Base-by-base conservation (phyloP, 2,797 vertebrate genomes). In the Spea hammondii region DNA sequence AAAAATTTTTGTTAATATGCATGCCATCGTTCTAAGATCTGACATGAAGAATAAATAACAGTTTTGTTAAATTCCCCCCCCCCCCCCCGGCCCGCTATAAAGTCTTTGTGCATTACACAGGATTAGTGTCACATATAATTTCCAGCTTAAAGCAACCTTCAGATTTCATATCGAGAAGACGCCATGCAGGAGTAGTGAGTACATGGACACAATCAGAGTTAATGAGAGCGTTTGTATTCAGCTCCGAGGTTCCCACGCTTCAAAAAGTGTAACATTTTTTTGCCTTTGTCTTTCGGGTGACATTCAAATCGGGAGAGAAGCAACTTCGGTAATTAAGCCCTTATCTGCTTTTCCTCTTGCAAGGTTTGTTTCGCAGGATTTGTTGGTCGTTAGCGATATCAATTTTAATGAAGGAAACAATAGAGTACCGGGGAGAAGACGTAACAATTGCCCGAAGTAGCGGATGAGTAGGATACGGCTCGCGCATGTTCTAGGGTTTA, bases 191-290 rank as follows among this genome's bases (percentile, higher is more conserved):
- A 82, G 70, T 82, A 72, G 70, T 54, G 46, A 60, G 75, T 72
- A 82, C 74, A 64, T 54, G 74, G 57, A 77, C 69, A 73, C 70
- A 77, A 77, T 81, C 70, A 46, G 64, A 68, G 79, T 77, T 82
- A 82, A 82, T 82, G 74, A 82, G 79, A 82, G 72, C 51, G 75
- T 82, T 82, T 82, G 79, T 82, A 82, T 82, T 82, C 79, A 82
- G 68, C 79, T 3, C 57, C 60, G 75, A 60, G 74, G 70, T 77
- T 68, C 79, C 65, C 75, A 68, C 70, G 10, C 53, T 67, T 55
- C 55, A 51, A 50, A 77, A 73, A 72, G 70, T 73, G 47, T 62
- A 64, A 17, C 65, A 60, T 81, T 77, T 66, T 66, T 76, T 73
- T 74, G 64, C 65, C 55, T 72, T 82, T 82, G 79, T 81, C 74